Percentiles rank a stretch among this genome's conserved stretches.
These are phyloP conservation scores for Latrodectus hesperus DNA, from an alignment of 2,888 invertebrate species.

Conservation along the genomic window DNA sequence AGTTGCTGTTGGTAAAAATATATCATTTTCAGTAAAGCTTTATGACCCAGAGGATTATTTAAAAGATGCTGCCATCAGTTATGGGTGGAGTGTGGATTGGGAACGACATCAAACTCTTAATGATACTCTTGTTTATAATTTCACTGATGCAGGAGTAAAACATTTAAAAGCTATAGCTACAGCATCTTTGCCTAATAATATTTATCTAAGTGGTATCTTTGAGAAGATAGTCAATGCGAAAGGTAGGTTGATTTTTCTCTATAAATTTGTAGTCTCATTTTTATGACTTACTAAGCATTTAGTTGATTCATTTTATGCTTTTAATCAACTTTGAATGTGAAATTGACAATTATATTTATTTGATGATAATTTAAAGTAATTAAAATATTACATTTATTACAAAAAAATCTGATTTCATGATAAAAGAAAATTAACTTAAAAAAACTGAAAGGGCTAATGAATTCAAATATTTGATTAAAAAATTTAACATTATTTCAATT, in stretches of 20 bases:
- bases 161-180: slow-evolving; percentile 33
- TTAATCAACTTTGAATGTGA: too few relatives aligned
- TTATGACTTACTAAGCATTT: too few relatives aligned
- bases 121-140: slow-evolving; percentile 48
- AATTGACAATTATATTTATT: too few relatives aligned
- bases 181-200: slow-evolving; percentile 45
- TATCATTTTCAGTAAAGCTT: slow-evolving; percentile 19
- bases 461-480: too few relatives aligned
- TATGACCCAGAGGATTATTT: slow-evolving; percentile 34
- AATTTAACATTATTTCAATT: too few relatives aligned
- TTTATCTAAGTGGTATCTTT: slow-evolving; percentile 46
- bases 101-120: slow-evolving; percentile 29
- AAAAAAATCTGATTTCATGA: too few relatives aligned
- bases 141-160: slow-evolving; percentile 35
- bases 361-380: too few relatives aligned
- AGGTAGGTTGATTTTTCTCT: slow-evolving; percentile 15
- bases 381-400: too few relatives aligned
- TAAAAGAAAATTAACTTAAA: too few relatives aligned
- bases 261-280: too few relatives aligned
- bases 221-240: slow-evolving; percentile 46
- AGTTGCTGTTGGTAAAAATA: slow-evolving; percentile 59
- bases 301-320: too few relatives aligned
- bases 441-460: too few relatives aligned
- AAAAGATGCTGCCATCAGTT: slow-evolving; percentile 46
- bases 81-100: slow-evolving; percentile 56